Evolutionary conservation across 1,140 invertebrate genomes (phyloP).

Genomic region (Drosophila pachea): DNA sequence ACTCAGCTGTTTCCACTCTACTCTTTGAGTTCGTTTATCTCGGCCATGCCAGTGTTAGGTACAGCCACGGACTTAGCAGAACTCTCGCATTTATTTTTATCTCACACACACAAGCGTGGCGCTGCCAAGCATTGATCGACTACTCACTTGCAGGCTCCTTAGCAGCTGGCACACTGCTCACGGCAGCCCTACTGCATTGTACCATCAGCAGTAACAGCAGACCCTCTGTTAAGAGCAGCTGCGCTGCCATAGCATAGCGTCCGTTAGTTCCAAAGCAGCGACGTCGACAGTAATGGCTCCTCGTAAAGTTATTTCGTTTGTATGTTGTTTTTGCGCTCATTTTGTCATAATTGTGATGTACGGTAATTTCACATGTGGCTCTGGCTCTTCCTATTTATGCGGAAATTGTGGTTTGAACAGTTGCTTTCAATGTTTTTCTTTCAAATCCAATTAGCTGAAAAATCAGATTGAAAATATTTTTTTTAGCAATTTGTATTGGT

Average conservation of each 20-base stretch:
- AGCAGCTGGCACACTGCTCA: slow-evolving; percentile 15
- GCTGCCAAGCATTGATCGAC: too few relatives aligned
- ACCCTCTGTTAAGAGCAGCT: slow-evolving; percentile 29
- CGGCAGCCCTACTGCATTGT: background rate
- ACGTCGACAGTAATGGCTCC: slow-evolving; percentile 14
- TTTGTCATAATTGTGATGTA: slow-evolving; percentile 70
- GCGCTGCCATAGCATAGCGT: slow-evolving; percentile 30
- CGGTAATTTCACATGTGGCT: slow-evolving; percentile 59
- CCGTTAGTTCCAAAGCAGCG: slow-evolving; percentile 35
- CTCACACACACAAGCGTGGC: background rate
- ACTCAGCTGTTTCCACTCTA: too few relatives aligned
- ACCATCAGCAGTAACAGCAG: slow-evolving; percentile 41
- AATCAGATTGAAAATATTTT: slow-evolving; percentile 36
- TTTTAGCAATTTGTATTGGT: slow-evolving; percentile 25
- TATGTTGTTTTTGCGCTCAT: slow-evolving; percentile 47
- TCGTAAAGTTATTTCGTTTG: slow-evolving; percentile 30
- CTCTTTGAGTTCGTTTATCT: too few relatives aligned
- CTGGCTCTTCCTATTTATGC: slow-evolving; percentile 42
- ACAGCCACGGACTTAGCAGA: too few relatives aligned
- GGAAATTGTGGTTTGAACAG: slow-evolving; percentile 10
- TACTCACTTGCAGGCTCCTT: slow-evolving; percentile 10
- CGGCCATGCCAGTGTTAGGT: too few relatives aligned
- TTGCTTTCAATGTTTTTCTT: slow-evolving; percentile 34
- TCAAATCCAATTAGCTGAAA: slow-evolving; percentile 47
- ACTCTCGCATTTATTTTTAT: too few relatives aligned